These are phyloP conservation scores for Drosophila buzzatii DNA, from an alignment of 2,888 invertebrate species.

Conservation along the genomic window DNA sequence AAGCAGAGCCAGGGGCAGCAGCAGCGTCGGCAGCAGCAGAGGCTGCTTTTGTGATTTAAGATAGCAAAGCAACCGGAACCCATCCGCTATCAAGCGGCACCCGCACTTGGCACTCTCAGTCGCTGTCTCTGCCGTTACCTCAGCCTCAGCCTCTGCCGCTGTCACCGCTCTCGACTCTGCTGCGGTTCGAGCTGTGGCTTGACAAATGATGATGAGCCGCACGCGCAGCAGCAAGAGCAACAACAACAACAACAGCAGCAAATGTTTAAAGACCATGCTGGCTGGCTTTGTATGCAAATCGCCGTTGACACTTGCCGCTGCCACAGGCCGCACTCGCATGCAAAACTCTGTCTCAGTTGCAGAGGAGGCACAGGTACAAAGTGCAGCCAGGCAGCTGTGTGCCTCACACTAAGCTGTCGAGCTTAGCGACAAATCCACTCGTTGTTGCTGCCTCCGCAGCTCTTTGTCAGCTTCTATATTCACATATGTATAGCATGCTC, in stretches of 20 bases:
- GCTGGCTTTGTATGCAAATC: constrained; percentile 65
- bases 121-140: not conserved
- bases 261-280: constrained; percentile 31
- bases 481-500: not conserved
- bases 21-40: constrained; percentile 22
- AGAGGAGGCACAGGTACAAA: constrained; percentile 53
- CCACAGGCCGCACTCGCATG: constrained; percentile 19
- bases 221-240: constrained; percentile 45
- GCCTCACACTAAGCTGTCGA: constrained; percentile 66
- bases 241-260: constrained; percentile 16
- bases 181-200: constrained; percentile 31
- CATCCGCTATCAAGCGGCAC: constrained; percentile 41
- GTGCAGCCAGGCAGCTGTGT: constrained; percentile 49
- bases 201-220: constrained; percentile 70
- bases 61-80: constrained; percentile 56
- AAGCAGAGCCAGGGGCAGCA: constrained; percentile 23
- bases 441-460: constrained; percentile 35
- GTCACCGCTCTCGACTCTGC: not conserved
- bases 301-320: constrained; percentile 60
- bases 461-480: constrained; percentile 38
- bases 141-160: not conserved
- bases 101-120: constrained; percentile 54
- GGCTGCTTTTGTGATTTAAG: constrained; percentile 61
- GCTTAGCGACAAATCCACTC: constrained; percentile 63
- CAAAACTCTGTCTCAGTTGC: constrained; percentile 21